A percentile compares a stretch with the other conserved stretches of the same genome.
Conservation (phyloP, 92 coral and sea anemone species). For the Zoanthus gigantus region DNA sequence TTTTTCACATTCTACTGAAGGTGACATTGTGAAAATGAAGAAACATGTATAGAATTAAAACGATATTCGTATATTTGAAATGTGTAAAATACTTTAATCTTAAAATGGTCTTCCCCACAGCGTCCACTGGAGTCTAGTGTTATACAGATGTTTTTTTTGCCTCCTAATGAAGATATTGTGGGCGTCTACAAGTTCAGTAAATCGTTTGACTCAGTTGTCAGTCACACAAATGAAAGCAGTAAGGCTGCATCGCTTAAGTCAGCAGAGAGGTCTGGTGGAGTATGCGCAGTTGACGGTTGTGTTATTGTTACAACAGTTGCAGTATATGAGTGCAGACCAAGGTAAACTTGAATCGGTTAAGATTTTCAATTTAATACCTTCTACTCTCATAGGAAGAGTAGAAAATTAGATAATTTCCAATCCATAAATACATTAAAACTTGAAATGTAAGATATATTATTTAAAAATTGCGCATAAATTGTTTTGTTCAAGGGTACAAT, state of each 20-base stretch:
- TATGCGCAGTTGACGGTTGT: constrained; percentile 84
- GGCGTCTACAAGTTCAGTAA: constrained; percentile 80
- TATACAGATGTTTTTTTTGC: constrained; percentile 83
- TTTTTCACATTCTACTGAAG: too few relatives aligned
- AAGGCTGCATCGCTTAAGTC: constrained; percentile 23
- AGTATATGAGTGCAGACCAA: constrained; percentile 88
- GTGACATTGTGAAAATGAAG: too few relatives aligned
- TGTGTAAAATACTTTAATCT: too few relatives aligned
- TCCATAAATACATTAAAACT: too few relatives aligned
- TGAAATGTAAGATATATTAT: too few relatives aligned
- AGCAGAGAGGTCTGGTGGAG: constrained; percentile 41
- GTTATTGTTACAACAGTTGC: constrained; percentile 87
- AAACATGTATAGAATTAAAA: too few relatives aligned
- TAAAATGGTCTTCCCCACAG: background rate
- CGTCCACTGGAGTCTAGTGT: constrained; percentile 84
- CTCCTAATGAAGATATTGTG: constrained; percentile 82
- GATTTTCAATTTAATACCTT: background rate
- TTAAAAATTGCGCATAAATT: too few relatives aligned
- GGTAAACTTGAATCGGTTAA: constrained; percentile 40
- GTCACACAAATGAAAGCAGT: constrained; percentile 24
- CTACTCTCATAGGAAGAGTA: too few relatives aligned
- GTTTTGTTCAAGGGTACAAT: too few relatives aligned
- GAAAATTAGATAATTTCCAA: too few relatives aligned
- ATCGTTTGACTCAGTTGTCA: constrained; percentile 57
- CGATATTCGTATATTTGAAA: too few relatives aligned